Evolutionary conservation across 2,888 invertebrate species (phyloP).

Genomic region (Herminia tarsipennalis): DNA sequence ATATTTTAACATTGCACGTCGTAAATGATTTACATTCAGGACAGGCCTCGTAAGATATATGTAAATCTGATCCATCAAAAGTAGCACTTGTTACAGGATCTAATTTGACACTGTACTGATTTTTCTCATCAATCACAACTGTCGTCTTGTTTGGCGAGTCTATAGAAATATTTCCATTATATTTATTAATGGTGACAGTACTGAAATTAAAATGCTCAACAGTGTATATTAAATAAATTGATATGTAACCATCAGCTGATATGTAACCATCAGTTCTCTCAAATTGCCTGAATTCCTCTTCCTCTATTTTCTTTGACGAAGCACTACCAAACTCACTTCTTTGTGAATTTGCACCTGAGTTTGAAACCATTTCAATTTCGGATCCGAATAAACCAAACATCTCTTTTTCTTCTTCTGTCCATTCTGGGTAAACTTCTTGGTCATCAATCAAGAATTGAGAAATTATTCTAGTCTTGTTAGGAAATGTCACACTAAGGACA

Average conservation of each 20-base stretch:
- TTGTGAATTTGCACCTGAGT: slow-evolving; percentile 53
- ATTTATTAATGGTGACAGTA: slow-evolving; percentile 76
- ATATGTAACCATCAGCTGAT: slow-evolving; percentile 71
- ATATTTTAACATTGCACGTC: slow-evolving; percentile 62
- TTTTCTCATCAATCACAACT: slow-evolving; percentile 55
- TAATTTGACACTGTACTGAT: slow-evolving; percentile 63
- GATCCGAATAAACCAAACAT: slow-evolving; percentile 56
- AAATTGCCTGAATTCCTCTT: slow-evolving; percentile 44
- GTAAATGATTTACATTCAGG: slow-evolving; percentile 62
- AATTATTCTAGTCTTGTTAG: slow-evolving; percentile 72
- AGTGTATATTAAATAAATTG: slow-evolving; percentile 62
- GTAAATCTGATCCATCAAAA: slow-evolving; percentile 66
- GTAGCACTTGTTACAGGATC: slow-evolving; percentile 62
- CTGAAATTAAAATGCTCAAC: slow-evolving; percentile 83
- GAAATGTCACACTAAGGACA: slow-evolving; percentile 67
- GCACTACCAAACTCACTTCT: slow-evolving; percentile 55
- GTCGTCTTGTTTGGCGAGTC: slow-evolving; percentile 68
- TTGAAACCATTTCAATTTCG: slow-evolving; percentile 49
- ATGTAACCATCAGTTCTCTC: slow-evolving; percentile 66
- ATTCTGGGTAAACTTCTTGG: slow-evolving; percentile 72
- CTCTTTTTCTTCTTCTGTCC: slow-evolving; percentile 69
- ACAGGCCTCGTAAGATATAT: slow-evolving; percentile 66
- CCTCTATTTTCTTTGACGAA: slow-evolving; percentile 47
- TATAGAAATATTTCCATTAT: slow-evolving; percentile 57
- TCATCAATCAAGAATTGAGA: slow-evolving; percentile 63